A percentile compares a stretch with the other conserved stretches of the same genome.
Conservation (phyloP, 2,113 vertebrate species). For the Amphiprion ocellaris region DNA sequence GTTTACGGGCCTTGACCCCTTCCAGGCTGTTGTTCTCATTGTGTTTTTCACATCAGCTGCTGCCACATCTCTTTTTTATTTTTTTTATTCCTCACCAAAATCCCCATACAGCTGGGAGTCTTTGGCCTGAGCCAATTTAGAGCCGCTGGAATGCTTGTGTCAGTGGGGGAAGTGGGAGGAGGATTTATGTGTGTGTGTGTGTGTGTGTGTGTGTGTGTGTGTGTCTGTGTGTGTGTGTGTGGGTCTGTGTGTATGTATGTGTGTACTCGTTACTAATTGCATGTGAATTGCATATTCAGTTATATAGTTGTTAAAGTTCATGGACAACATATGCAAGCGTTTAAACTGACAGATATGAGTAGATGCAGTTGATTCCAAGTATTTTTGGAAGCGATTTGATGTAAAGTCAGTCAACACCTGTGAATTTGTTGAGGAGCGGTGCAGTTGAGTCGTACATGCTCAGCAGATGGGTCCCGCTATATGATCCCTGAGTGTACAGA, state of each 20-base stretch:
- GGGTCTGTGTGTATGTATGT: background rate
- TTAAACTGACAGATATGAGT: background rate
- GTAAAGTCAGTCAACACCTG: background rate
- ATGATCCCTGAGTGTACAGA: background rate
- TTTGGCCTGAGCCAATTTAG: constrained; percentile 36
- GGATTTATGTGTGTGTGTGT: constrained; percentile 15
- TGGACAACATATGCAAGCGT: background rate
- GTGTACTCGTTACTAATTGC: constrained; percentile 3
- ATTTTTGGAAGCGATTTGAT: background rate
- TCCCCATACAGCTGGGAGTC: constrained; percentile 41
- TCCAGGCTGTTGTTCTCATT: constrained; percentile 28
- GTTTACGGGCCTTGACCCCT: constrained; percentile 24
- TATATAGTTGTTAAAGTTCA: background rate
- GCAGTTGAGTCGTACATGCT: background rate
- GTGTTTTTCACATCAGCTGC: constrained; percentile 47
- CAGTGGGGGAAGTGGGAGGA: constrained; percentile 2
- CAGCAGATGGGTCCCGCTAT: background rate
- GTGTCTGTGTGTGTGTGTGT: constrained; percentile 6
- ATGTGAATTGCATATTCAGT: background rate
- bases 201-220: constrained; percentile 1
- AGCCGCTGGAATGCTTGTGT: constrained; percentile 24
- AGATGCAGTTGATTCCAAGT: background rate
- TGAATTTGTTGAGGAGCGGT: too few species aligned
- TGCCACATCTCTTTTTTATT: constrained; percentile 13
- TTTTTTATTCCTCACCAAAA: constrained; percentile 16